Evolutionary conservation across 2,113 vertebrate species (phyloP).

Genomic region (Seriola quinqueradiata): DNA sequence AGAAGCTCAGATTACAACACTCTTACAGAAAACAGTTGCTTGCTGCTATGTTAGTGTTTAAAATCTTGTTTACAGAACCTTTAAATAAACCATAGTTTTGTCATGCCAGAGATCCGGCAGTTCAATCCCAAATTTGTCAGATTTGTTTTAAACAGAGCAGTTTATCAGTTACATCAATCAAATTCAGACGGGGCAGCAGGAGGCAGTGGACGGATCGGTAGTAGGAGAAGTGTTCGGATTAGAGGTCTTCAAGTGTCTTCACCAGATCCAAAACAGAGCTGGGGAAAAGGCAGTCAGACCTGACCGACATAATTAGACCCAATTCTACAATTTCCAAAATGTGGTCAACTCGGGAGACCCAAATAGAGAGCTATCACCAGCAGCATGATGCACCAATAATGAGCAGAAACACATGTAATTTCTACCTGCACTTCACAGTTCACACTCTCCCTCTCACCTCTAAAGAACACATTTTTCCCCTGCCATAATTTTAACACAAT

Average conservation of each 20-base stretch:
- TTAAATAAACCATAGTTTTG: background rate
- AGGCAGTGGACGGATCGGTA: background rate
- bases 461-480: background rate
- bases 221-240: background rate
- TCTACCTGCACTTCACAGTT: constrained; percentile 2
- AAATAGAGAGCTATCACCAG: background rate
- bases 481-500: background rate
- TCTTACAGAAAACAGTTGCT: too few species aligned
- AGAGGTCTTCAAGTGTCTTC: background rate
- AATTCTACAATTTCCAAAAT: constrained; percentile 8
- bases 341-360: background rate
- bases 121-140: background rate
- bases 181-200: background rate
- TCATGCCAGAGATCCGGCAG: background rate
- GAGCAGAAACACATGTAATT: constrained; percentile 4
- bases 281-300: background rate
- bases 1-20: too few species aligned
- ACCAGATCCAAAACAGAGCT: too few species aligned
- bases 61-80: too few species aligned
- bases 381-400: background rate
- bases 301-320: background rate
- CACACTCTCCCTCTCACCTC: background rate
- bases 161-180: background rate
- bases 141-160: background rate
- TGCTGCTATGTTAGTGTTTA: too few species aligned